These are phyloP conservation scores for Thunnus thynnus DNA, from an alignment of 2,113 vertebrate genomes.

Conservation along the genomic window DNA sequence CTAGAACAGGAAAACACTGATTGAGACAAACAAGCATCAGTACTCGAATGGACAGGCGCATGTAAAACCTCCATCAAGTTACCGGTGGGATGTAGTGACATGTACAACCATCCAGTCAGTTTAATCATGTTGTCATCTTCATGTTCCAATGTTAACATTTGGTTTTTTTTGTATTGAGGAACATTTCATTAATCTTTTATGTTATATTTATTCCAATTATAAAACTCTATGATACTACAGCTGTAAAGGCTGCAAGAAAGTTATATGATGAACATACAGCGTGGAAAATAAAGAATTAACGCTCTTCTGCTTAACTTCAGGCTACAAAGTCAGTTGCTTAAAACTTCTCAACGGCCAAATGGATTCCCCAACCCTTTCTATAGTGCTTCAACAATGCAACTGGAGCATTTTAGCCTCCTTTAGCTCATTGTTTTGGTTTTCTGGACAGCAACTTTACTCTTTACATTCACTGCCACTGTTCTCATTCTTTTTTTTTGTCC, in stretches of 20 bases:
- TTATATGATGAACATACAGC: background rate
- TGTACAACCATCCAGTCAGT: background rate
- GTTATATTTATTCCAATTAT: background rate
- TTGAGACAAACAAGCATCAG: constrained; percentile 54
- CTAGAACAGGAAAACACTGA: constrained; percentile 50
- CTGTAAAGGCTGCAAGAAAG: too few relatives aligned
- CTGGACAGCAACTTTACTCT: too few relatives aligned
- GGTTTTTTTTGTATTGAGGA: background rate
- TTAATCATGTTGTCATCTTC: background rate
- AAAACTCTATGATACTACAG: background rate
- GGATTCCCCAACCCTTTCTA: too few relatives aligned
- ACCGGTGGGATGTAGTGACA: background rate
- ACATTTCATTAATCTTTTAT: constrained; percentile 3
- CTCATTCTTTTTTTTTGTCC: too few relatives aligned
- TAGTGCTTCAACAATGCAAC: too few relatives aligned
- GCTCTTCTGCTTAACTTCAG: constrained; percentile 1
- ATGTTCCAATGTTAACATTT: background rate
- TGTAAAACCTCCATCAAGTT: background rate
- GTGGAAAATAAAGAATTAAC: constrained; percentile 11
- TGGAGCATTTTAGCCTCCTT: too few relatives aligned
- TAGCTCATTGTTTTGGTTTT: too few relatives aligned
- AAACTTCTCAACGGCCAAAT: too few relatives aligned
- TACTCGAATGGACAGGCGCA: background rate
- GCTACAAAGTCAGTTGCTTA: background rate
- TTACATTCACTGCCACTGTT: too few relatives aligned